Conservation (phyloP, 2,888 invertebrate species). For the Acleris holmiana region DNA sequence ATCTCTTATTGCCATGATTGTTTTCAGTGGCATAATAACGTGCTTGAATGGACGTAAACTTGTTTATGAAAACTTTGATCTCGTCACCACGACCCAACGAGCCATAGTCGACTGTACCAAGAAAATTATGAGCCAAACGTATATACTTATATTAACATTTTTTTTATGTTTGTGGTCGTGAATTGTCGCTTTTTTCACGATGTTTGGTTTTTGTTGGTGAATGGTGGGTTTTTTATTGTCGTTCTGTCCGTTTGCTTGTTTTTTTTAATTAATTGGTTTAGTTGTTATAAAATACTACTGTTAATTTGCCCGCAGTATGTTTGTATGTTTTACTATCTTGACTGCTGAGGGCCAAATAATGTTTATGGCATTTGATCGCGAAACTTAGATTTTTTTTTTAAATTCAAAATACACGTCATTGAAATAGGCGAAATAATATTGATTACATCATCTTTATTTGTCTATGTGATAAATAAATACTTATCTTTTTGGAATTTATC, state of each 20-base stretch:
- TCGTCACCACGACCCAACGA: conserved; percentile 11
- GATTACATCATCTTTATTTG: too few relatives aligned
- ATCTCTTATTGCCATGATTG: conserved; percentile 4
- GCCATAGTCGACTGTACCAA: conserved; percentile 13
- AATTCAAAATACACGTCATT: neutral
- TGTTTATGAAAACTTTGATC: conserved; percentile 25
- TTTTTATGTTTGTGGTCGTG: neutral
- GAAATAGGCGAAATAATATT: too few relatives aligned
- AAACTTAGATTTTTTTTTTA: conserved; percentile 1
- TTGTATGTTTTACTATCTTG: too few relatives aligned
- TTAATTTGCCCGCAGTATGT: too few relatives aligned
- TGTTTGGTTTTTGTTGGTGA: neutral
- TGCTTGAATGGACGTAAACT: conserved; percentile 16
- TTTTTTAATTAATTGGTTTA: neutral
- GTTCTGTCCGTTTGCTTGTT: conserved; percentile 8
- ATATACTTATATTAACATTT: neutral
- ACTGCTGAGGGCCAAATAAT: too few relatives aligned
- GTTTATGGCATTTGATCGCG: too few relatives aligned
- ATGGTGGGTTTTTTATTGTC: conserved; percentile 1
- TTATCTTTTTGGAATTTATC: too few relatives aligned
- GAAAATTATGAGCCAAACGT: conserved; percentile 24
- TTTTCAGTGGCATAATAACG: conserved; percentile 29
- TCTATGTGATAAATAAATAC: too few relatives aligned
- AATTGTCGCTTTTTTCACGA: neutral
- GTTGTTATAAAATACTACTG: too few relatives aligned